Percentiles rank a stretch among this genome's conserved stretches.
Conservation (phyloP, 1,140 invertebrate genomes). For the Habropoda laboriosa region DNA sequence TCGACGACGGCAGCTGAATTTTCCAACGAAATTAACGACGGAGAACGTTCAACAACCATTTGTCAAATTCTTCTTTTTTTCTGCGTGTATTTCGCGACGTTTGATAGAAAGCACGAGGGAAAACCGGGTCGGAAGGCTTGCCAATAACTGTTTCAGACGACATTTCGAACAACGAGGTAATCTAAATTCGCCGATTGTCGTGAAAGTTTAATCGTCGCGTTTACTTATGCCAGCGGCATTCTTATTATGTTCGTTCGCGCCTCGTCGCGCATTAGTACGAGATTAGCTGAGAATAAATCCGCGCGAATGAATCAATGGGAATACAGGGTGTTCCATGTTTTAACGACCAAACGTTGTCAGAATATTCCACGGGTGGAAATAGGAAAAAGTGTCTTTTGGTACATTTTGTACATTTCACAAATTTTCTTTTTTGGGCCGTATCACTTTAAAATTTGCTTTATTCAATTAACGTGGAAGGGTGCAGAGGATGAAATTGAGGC, state of each 20-base stretch:
- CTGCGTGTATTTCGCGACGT: slow-evolving; percentile 14
- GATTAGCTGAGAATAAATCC: too few relatives aligned
- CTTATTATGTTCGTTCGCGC: background rate
- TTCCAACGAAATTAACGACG: background rate
- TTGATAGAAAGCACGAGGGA: slow-evolving; percentile 27
- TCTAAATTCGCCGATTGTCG: slow-evolving; percentile 4
- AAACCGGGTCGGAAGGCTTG: slow-evolving; percentile 25
- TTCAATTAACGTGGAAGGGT: too few relatives aligned
- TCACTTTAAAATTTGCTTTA: too few relatives aligned
- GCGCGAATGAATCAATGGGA: too few relatives aligned
- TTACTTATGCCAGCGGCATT: background rate
- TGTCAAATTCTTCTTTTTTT: slow-evolving; percentile 38
- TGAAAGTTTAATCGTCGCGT: slow-evolving; percentile 9
- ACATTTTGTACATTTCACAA: too few relatives aligned
- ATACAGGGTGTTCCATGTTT: too few relatives aligned
- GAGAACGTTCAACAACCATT: background rate
- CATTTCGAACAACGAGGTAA: slow-evolving; percentile 21
- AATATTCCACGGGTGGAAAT: too few relatives aligned
- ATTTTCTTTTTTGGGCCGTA: too few relatives aligned
- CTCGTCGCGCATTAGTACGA: too few relatives aligned
- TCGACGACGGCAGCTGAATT: background rate
- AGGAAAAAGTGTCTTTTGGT: too few relatives aligned
- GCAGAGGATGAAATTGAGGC: too few relatives aligned
- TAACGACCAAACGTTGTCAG: too few relatives aligned
- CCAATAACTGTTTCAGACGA: slow-evolving; percentile 16